Conservation (phyloP, 2,888 invertebrate genomes). For the Dolichopus griseipennis region DNA sequence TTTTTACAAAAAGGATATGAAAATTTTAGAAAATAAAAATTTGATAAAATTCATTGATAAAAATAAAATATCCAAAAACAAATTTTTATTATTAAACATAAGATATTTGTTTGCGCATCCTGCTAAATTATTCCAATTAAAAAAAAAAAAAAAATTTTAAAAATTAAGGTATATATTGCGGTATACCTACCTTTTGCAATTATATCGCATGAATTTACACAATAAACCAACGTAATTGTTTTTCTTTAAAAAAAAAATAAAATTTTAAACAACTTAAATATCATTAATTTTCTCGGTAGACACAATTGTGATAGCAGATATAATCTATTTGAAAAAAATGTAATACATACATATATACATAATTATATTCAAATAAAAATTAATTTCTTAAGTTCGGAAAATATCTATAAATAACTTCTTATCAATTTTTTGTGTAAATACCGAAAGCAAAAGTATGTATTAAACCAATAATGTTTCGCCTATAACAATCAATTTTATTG, state of each 20-base stretch:
- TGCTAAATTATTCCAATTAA: neutral
- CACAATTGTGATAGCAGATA: too few species aligned
- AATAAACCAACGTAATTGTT: neutral
- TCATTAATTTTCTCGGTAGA: too few species aligned
- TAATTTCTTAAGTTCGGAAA: too few species aligned
- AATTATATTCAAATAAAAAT: too few species aligned
- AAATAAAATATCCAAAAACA: neutral
- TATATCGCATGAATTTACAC: slow-evolving; percentile 1
- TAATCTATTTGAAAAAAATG: too few species aligned
- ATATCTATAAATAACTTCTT: too few species aligned
- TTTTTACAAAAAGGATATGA: neutral
- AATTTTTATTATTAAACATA: neutral
- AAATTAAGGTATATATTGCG: neutral
- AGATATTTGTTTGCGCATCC: neutral
- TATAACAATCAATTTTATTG: too few species aligned
- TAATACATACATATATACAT: too few species aligned
- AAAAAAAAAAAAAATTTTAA: neutral
- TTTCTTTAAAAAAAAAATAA: neutral
- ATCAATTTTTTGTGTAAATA: too few species aligned
- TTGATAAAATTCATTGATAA: neutral
- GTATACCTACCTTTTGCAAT: neutral
- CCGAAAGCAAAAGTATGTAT: too few species aligned
- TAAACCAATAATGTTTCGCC: too few species aligned
- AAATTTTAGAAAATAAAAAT: neutral
- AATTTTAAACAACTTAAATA: neutral